phyloP scores from a whole-genome alignment of 2,888 invertebrate genomes.

The Glyphotaelius pellucidus region DNA sequence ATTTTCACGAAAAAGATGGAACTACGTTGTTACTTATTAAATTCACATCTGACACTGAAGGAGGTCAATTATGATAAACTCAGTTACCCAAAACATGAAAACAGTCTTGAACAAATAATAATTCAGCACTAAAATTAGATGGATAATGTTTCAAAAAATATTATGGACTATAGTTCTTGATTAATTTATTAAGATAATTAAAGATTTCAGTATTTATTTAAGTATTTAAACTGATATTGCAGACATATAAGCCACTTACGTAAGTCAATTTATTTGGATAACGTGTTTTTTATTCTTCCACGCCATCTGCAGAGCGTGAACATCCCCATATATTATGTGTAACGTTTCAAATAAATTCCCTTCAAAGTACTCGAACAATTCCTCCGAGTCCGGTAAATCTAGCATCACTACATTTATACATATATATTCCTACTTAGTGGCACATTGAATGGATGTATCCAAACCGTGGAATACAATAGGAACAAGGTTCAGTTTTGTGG shows the following conservation, averaged over 20 bases:
- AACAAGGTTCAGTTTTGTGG: neutral
- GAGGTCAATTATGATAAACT: too few relatives aligned
- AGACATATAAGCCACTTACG: neutral
- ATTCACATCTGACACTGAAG: neutral
- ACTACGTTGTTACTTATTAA: neutral
- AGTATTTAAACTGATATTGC: neutral
- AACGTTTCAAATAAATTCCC: neutral
- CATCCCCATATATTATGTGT: neutral
- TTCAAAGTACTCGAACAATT: slow-evolving; percentile 22
- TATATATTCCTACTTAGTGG: slow-evolving; percentile 10
- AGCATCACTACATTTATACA: neutral
- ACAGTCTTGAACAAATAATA: too few relatives aligned
- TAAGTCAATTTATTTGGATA: neutral
- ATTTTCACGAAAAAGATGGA: neutral
- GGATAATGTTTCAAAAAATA: too few relatives aligned
- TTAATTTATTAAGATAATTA: too few relatives aligned
- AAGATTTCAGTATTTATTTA: neutral
- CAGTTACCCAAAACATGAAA: too few relatives aligned
- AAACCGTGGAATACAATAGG: neutral
- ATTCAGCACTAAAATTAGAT: too few relatives aligned
- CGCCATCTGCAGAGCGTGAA: neutral
- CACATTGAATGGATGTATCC: neutral
- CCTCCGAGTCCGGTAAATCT: slow-evolving; percentile 43
- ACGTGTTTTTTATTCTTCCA: neutral
- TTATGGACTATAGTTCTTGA: too few relatives aligned